These are phyloP conservation scores for Brachionus manjavacas DNA, from an alignment of 1,140 invertebrate genomes.

Conservation along the genomic window DNA sequence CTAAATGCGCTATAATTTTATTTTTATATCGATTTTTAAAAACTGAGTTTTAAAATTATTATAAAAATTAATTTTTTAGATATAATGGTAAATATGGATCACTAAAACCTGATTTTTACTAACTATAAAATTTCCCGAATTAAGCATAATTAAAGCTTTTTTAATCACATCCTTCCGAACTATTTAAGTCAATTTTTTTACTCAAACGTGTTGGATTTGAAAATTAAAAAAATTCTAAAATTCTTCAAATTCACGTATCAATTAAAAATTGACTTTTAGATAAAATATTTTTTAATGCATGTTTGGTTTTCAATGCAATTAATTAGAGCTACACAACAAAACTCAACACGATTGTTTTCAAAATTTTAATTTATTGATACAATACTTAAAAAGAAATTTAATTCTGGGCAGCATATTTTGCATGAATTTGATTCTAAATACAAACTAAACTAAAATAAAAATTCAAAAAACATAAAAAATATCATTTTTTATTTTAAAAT, in stretches of 20 bases:
- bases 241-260: not conserved
- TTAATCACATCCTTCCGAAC: not conserved
- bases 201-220: not conserved
- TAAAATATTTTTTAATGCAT: not conserved
- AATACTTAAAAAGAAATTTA: not conserved
- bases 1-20: not conserved
- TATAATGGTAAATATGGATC: too few relatives aligned
- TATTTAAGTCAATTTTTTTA: not conserved
- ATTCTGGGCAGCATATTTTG: too few relatives aligned
- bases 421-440: too few relatives aligned
- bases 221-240: not conserved
- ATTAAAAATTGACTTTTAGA: not conserved
- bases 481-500: too few relatives aligned
- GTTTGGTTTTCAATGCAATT: not conserved
- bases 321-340: not conserved
- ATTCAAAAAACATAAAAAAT: too few relatives aligned
- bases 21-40: not conserved
- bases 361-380: not conserved
- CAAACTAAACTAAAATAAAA: too few relatives aligned
- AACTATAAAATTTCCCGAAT: too few relatives aligned
- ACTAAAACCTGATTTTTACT: too few relatives aligned
- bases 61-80: too few relatives aligned
- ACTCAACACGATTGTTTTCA: not conserved
- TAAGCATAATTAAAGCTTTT: not conserved
- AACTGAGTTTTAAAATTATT: not conserved